Percentiles rank a stretch among this genome's conserved stretches.
Evolutionary conservation across 2,888 invertebrate genomes (phyloP).

Genomic region (Plagodis dolabraria): DNA sequence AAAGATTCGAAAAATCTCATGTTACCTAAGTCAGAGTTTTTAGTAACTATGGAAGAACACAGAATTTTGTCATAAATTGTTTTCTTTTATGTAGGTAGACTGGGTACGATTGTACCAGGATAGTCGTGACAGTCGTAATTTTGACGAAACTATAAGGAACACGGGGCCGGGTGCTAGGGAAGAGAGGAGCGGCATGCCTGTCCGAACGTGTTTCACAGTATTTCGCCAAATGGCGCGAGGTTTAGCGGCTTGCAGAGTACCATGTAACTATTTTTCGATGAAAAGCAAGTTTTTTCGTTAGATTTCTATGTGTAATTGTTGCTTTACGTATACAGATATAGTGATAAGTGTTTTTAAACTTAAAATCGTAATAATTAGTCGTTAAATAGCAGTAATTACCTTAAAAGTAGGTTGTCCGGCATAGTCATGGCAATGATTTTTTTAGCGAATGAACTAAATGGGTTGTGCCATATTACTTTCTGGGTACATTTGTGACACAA

Average conservation of each 20-base stretch:
- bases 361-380: slow-evolving; percentile 12
- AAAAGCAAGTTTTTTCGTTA: slow-evolving; percentile 4
- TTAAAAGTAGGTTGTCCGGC: slow-evolving; percentile 9
- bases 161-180: slow-evolving; percentile 9
- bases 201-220: slow-evolving; percentile 5
- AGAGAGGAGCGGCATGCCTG: slow-evolving; percentile 8
- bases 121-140: neutral
- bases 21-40: too few species aligned
- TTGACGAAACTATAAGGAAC: slow-evolving; percentile 11
- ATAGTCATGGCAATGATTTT: slow-evolving; percentile 8
- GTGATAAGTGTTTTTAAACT: slow-evolving; percentile 8
- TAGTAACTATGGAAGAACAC: too few species aligned
- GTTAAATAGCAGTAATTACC: slow-evolving; percentile 15
- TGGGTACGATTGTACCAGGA: too few species aligned
- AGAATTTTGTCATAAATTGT: too few species aligned
- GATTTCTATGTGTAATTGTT: too few species aligned
- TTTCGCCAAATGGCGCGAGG: neutral
- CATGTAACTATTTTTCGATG: slow-evolving; percentile 3
- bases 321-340: slow-evolving; percentile 8
- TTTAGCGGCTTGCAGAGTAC: neutral
- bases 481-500: neutral
- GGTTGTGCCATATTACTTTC: slow-evolving; percentile 11
- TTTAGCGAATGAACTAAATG: slow-evolving; percentile 4
- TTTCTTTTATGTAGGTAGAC: too few species aligned
- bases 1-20: too few species aligned